Percentiles rank a stretch among this genome's conserved stretches.
These are phyloP conservation scores for Lobophora halterata DNA, from an alignment of 2,888 invertebrate genomes.

Conservation along the genomic window DNA sequence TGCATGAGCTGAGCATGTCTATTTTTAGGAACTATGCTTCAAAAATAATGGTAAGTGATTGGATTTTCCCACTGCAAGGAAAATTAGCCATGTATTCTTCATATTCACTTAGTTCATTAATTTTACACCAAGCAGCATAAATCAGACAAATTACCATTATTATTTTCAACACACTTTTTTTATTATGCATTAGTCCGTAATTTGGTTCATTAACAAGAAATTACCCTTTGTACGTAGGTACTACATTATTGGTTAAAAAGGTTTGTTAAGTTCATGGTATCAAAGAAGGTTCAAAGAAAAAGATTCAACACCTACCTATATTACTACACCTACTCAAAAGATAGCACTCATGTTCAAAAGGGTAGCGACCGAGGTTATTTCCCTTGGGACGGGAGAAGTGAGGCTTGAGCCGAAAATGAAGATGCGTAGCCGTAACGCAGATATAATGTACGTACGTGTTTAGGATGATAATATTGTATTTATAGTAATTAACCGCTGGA, in stretches of 20 bases:
- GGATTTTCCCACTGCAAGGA: conserved; percentile 56
- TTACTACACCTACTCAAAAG: conserved; percentile 29
- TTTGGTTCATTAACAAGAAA: no score
- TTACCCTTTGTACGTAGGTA: no score
- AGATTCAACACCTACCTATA: conserved; percentile 34
- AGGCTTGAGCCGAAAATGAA: conserved; percentile 19
- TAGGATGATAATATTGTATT: conserved; percentile 18
- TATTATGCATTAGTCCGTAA: no score
- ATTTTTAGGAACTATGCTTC: conserved; percentile 36
- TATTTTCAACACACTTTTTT: conserved; percentile 14
- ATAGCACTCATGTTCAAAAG: conserved; percentile 42
- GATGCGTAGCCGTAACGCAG: conserved; percentile 6
- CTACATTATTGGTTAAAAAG: no score
- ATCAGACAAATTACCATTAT: conserved; percentile 11
- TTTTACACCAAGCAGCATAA: conserved; percentile 21
- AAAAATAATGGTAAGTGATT: conserved; percentile 61
- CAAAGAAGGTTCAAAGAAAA: not conserved
- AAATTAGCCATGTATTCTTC: conserved; percentile 30
- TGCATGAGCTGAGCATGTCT: conserved; percentile 30
- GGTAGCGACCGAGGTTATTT: conserved; percentile 58
- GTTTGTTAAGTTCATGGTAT: no score
- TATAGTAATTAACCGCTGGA: no score
- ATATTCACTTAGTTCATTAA: conserved; percentile 24
- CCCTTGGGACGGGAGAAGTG: conserved; percentile 41
- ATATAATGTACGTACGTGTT: conserved; percentile 6